Base-by-base conservation (phyloP, 2,888 invertebrate species). In the Alentia gelatinosa region DNA sequence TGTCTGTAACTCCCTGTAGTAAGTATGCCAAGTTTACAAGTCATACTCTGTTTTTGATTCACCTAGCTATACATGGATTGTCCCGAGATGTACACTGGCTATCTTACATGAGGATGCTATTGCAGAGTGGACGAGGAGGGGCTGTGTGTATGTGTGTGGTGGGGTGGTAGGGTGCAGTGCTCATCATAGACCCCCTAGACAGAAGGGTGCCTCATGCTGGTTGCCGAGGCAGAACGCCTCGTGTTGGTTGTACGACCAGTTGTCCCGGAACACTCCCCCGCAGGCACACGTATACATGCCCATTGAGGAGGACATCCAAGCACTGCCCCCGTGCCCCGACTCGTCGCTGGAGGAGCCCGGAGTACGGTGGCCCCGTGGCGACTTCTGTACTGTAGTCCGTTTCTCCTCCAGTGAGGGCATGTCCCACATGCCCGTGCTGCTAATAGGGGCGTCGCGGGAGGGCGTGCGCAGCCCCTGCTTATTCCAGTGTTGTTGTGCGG, bases 241-340 rank as follows among this genome's bases (percentile, higher is more conserved):
- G 40, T 92, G 92, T 33, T 92, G 90, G 74, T 91, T 89, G 42
- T 90, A 92, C 37, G 92, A 39, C 92, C 92, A 92, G 50, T 90
- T 89, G 79, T 92, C 92, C 9, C 89, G 74, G 75, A 92, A 92
- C 39, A 88, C 88, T 15, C 63, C 90, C 19, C 92, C 92, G 75
- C 92, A 92, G 79, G 42, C 89, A 75, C 92, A 92, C 19, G 92
- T 92, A 83, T 90, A 90, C 75, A 92, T 40, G 37, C 92, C 92
- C 91, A 92, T 90, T 12, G 91, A 90, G 90, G 90, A 90, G 23
- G 79, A 79, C 83, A 90, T 90, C 50, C 79, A 74, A 3, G 90
- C 35, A 47, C 56, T 90, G 30, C 68, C 74, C 9, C 89, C 89
- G 5, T 63, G 56, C 19, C 89, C 89, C 3, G 86, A 86, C 50